Percentiles rank a stretch among this genome's conserved stretches.
Conservation (phyloP, 2,888 invertebrate species). For the Tenthredo scrophulariae region DNA sequence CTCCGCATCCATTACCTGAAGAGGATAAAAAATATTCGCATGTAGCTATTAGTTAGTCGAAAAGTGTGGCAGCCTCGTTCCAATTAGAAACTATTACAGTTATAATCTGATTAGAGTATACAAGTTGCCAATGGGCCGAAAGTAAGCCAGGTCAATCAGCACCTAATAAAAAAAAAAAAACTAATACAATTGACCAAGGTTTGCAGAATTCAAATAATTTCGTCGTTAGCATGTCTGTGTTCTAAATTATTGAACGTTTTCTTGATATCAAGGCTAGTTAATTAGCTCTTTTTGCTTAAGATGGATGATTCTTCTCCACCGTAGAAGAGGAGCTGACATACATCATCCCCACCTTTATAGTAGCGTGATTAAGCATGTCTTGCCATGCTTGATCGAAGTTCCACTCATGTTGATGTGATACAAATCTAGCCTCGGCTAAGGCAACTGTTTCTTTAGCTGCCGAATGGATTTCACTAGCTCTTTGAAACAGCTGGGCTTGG, state of each 20-base stretch:
- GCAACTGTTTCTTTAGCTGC: constrained; percentile 97
- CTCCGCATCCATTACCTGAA: constrained; percentile 94
- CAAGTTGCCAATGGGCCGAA: background rate
- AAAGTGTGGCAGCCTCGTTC: background rate
- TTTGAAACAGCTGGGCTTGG: constrained; percentile 93
- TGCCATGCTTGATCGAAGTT: constrained; percentile 98
- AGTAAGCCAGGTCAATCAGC: constrained; percentile 8
- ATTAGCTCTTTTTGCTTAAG: background rate
- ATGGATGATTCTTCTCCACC: background rate
- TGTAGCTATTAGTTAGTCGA: background rate
- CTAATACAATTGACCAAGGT: background rate
- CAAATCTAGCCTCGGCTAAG: constrained; percentile 91
- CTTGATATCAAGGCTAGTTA: background rate
- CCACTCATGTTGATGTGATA: constrained; percentile 87
- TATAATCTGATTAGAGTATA: background rate
- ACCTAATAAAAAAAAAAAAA: background rate
- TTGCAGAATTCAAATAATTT: background rate
- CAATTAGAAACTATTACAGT: constrained; percentile 31
- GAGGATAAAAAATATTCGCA: background rate
- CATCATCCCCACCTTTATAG: constrained; percentile 86
- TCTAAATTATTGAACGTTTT: background rate
- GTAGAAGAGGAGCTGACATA: background rate
- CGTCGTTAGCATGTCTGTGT: background rate
- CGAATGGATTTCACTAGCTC: constrained; percentile 93
- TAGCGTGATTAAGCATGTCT: constrained; percentile 97